Evolutionary conservation across 2,888 invertebrate species (phyloP).

Genomic region (Pteria penguin): DNA sequence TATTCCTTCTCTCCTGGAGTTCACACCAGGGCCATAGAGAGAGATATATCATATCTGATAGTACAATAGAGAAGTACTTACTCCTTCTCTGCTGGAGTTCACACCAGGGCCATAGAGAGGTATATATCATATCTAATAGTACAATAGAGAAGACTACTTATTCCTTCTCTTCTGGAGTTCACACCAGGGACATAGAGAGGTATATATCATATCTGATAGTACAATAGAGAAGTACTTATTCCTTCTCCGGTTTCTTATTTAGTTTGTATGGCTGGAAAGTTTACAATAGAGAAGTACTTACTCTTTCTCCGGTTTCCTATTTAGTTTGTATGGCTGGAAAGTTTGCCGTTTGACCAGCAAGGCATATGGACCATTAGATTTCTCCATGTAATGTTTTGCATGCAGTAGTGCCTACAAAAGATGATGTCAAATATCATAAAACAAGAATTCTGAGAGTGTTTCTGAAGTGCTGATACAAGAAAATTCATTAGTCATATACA

Average conservation of each 20-base stretch:
- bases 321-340: conserved; percentile 78
- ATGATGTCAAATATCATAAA: too few species aligned
- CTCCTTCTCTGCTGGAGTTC: conserved; percentile 34
- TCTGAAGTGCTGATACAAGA: too few species aligned
- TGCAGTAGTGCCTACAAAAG: conserved; percentile 78
- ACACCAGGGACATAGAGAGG: too few species aligned
- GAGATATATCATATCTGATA: not conserved
- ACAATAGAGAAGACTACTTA: too few species aligned
- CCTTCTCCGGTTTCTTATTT: conserved; percentile 13
- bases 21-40: too few species aligned
- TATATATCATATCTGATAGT: not conserved
- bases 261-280: conserved; percentile 80
- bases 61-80: conserved; percentile 16
- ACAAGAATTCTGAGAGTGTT: too few species aligned
- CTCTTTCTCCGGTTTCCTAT: conserved; percentile 22
- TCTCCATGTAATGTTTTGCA: conserved; percentile 79
- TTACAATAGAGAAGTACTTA: conserved; percentile 25
- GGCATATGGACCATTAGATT: conserved; percentile 79
- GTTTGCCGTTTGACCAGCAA: conserved; percentile 80
- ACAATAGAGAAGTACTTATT: conserved; percentile 25
- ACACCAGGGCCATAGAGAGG: too few species aligned
- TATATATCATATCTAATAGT: too few species aligned
- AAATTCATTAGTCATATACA: too few species aligned
- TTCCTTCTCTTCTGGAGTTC: too few species aligned
- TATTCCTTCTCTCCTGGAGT: too few species aligned